A percentile compares a stretch with the other conserved stretches of the same genome.
Evolutionary conservation across 2,888 invertebrate species (phyloP).

Genomic region (Dioctria linearis): DNA sequence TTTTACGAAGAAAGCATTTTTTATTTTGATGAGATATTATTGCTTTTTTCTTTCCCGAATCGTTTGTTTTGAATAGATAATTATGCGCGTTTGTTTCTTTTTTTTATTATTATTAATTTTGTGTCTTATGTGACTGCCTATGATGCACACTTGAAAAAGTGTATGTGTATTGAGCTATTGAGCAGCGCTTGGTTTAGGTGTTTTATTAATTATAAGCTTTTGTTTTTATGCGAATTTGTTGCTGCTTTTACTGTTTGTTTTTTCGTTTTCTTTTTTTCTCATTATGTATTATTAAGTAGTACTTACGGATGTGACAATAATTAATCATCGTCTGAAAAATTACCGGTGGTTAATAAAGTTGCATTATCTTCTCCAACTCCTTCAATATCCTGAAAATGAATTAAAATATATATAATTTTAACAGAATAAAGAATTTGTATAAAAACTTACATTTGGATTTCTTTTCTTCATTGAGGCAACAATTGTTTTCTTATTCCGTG

Average conservation of each 20-base stretch:
- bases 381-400: slow-evolving; percentile 65
- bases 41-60: not conserved
- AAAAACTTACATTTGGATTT: slow-evolving; percentile 68
- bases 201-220: not conserved
- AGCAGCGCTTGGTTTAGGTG: not conserved
- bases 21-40: not conserved
- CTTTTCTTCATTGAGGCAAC: slow-evolving; percentile 68
- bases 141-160: not conserved
- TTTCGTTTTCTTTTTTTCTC: slow-evolving; percentile 54
- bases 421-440: not conserved
- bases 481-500: slow-evolving; percentile 71
- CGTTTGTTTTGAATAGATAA: not conserved
- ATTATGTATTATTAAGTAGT: not conserved
- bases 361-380: slow-evolving; percentile 69
- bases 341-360: slow-evolving; percentile 67
- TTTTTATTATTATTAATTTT: not conserved
- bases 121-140: slow-evolving; percentile 27
- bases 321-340: slow-evolving; percentile 69
- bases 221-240: not conserved
- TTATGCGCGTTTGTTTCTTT: not conserved
- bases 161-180: slow-evolving; percentile 11
- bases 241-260: slow-evolving; percentile 47
- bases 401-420: not conserved
- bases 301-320: slow-evolving; percentile 54
- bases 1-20: slow-evolving; percentile 38